Conservation (phyloP, 1,140 invertebrate species). For the Octopus sinensis region DNA sequence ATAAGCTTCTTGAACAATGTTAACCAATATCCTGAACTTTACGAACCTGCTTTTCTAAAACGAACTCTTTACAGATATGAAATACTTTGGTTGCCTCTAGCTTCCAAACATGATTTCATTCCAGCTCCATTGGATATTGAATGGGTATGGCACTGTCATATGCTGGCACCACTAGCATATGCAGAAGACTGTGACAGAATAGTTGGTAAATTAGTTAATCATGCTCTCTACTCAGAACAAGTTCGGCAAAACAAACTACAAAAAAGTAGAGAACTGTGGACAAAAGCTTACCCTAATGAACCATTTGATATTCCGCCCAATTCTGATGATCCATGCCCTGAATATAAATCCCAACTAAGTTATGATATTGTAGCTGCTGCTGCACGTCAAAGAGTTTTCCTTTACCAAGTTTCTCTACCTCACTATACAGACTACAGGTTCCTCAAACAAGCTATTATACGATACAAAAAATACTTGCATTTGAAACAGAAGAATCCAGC, state of each 20-base stretch:
- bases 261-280: slow-evolving; percentile 39
- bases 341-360: slow-evolving; percentile 28
- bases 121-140: slow-evolving; percentile 60
- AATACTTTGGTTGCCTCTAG: slow-evolving; percentile 57
- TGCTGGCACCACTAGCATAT: slow-evolving; percentile 57
- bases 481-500: slow-evolving; percentile 55
- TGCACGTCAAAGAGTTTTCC: slow-evolving; percentile 53
- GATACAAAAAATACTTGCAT: slow-evolving; percentile 59
- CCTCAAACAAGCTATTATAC: slow-evolving; percentile 50
- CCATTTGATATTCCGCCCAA: slow-evolving; percentile 34
- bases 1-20: slow-evolving; percentile 33
- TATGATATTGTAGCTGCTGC: slow-evolving; percentile 56
- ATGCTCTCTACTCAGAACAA: slow-evolving; percentile 47
- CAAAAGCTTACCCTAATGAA: slow-evolving; percentile 37
- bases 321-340: background rate
- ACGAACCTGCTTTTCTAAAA: slow-evolving; percentile 31
- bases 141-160: slow-evolving; percentile 62
- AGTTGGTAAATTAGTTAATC: slow-evolving; percentile 53
- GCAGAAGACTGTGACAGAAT: slow-evolving; percentile 54
- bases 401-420: slow-evolving; percentile 60
- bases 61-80: slow-evolving; percentile 58
- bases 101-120: slow-evolving; percentile 45
- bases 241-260: slow-evolving; percentile 27
- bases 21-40: slow-evolving; percentile 28
- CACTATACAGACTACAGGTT: slow-evolving; percentile 58